Evolutionary conservation across 2,888 invertebrate species (phyloP).

Genomic region (Scrobipalpa atriplicella): DNA sequence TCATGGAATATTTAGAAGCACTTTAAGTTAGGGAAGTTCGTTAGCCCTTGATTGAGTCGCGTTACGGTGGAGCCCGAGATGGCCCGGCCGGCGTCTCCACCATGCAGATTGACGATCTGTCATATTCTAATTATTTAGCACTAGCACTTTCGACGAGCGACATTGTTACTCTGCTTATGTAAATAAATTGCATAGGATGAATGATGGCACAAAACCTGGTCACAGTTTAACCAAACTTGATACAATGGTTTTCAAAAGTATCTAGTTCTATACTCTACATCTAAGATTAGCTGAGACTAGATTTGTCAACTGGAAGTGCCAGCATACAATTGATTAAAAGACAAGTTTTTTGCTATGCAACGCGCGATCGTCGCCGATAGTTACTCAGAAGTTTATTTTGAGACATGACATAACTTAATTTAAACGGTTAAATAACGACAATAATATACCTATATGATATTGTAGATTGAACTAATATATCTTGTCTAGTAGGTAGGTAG

Average conservation of each 20-base stretch:
- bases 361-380: background rate
- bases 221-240: background rate
- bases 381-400: background rate
- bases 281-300: too few species aligned
- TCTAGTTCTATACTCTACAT: too few species aligned
- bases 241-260: too few species aligned
- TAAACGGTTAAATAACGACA: background rate
- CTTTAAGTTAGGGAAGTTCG: slow-evolving; percentile 76
- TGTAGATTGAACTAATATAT: background rate
- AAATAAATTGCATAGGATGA: slow-evolving; percentile 1
- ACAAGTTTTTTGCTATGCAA: background rate
- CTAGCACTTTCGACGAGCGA: background rate
- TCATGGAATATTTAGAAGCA: slow-evolving; percentile 77
- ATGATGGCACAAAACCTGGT: slow-evolving; percentile 2
- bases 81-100: slow-evolving; percentile 11
- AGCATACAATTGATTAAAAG: background rate
- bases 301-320: too few species aligned
- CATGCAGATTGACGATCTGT: slow-evolving; percentile 24
- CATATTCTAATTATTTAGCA: slow-evolving; percentile 2
- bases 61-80: slow-evolving; percentile 39
- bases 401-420: slow-evolving; percentile 1
- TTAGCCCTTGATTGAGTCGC: slow-evolving; percentile 71
- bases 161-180: background rate
- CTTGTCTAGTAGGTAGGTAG: background rate
- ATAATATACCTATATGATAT: background rate